phyloP scores from a whole-genome alignment of 2,888 invertebrate genomes.

The Scaeva pyrastri region DNA sequence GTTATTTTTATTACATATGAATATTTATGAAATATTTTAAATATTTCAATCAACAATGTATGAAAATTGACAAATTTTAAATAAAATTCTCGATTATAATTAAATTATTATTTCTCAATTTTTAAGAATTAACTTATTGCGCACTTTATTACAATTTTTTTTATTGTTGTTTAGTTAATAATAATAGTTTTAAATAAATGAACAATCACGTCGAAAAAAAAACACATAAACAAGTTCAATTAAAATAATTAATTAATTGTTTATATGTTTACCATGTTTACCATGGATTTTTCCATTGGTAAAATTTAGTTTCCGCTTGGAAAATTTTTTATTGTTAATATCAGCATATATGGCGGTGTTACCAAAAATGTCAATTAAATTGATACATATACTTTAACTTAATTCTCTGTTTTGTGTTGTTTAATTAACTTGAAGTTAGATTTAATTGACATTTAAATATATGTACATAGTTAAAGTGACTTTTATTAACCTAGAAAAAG shows the following conservation, averaged over 20 bases:
- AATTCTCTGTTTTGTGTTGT: slow-evolving; percentile 18
- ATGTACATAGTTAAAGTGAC: neutral
- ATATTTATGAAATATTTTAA: neutral
- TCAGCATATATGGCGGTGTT: neutral
- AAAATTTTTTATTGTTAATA: slow-evolving; percentile 11
- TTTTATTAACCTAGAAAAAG: neutral
- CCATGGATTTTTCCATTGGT: slow-evolving; percentile 12
- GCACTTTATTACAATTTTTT: neutral
- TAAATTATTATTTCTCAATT: neutral
- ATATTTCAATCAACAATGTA: neutral
- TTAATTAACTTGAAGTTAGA: neutral
- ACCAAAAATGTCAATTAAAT: slow-evolving; percentile 6
- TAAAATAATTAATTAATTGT: slow-evolving; percentile 4
- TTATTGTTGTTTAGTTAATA: too few relatives aligned
- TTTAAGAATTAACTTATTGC: neutral
- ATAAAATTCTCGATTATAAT: neutral
- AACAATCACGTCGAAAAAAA: neutral
- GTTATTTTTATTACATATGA: neutral
- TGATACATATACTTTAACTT: neutral
- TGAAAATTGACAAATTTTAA: neutral
- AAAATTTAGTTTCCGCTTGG: slow-evolving; percentile 16
- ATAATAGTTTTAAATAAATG: neutral
- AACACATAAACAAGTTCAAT: neutral
- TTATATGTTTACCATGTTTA: neutral
- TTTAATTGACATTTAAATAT: slow-evolving; percentile 20